Evolutionary conservation across 1,140 invertebrate species (phyloP), one percentile per base, ranked within the genome.

Genomic region (Philopotamus ludificatus): DNA sequence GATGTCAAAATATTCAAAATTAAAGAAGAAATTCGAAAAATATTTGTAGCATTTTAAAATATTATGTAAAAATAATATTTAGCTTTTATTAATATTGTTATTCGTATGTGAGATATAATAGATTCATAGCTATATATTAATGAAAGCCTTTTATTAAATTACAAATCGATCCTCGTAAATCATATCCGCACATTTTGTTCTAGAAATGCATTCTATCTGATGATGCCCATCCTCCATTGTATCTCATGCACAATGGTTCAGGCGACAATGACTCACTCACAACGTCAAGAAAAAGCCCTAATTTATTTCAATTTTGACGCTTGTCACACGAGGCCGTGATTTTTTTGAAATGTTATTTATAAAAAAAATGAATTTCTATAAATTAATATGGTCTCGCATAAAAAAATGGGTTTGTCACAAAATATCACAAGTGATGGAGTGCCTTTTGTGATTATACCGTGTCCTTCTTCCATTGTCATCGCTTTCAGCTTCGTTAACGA

Each of bases 301-400:
- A 47, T 47, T 47, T 47, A 47, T 47, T 15, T 20, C 44, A 16
- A 47, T 47, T 47, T 47, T 20, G 44, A 47, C 44, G 44, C 44
- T 47, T 47, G 44, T 47, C 44, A 47, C 4, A 16, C 10, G 4
- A 47, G 44, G 4, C 44, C 44, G 18, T 47, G 18, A 20, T 47
- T 47, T 47, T 47, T 39, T 39, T 39, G n/a, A 8, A 8, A 8
- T n/a, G 8, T 39, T 39, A 8, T 8, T 15, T 20, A 15, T 15
- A 7, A 47, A 16, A 47, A 47, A 47, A 20, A 47, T 47, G 44
- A 47, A 47, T 9, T 47, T 47, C 10, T 20, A 47, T 47, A 47
- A 47, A 47, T 47, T 47, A 47, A 47, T 47, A 34, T 34, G 28
- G 28, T 34, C 28, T 34, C 28, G 28, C 28, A 4, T 7, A 34